Evolutionary conservation across 2,113 vertebrate genomes (phyloP).

Genomic region (Apeltes quadracus): DNA sequence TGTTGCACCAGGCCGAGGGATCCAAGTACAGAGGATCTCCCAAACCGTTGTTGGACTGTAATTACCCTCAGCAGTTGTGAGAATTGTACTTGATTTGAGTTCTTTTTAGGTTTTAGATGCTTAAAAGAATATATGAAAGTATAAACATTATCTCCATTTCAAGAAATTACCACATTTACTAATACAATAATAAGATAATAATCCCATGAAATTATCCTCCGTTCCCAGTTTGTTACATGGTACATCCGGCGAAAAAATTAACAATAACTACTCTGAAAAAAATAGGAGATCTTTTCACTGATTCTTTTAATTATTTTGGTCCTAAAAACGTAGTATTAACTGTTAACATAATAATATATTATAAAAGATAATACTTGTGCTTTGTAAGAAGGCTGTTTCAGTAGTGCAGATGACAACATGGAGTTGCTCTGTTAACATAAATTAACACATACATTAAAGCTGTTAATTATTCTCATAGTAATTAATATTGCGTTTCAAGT

Average conservation of each 20-base stretch:
- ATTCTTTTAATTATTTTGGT: background rate
- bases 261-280: background rate
- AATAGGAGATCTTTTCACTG: background rate
- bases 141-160: background rate
- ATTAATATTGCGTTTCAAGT: background rate
- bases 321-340: no score
- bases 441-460: background rate
- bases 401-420: background rate
- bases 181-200: background rate
- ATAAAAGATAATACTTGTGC: no score
- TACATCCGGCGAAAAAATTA: background rate
- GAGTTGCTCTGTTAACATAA: background rate
- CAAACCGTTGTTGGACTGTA: background rate
- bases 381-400: background rate
- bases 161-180: background rate
- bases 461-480: background rate
- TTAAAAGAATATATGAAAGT: background rate
- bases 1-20: background rate
- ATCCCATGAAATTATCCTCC: background rate
- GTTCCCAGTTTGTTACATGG: background rate
- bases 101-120: background rate
- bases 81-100: background rate
- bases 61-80: background rate
- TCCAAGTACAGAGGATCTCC: background rate
- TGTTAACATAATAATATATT: no score